Base-by-base conservation (phyloP, 1,140 invertebrate species). In the Leptinotarsa defecta region DNA sequence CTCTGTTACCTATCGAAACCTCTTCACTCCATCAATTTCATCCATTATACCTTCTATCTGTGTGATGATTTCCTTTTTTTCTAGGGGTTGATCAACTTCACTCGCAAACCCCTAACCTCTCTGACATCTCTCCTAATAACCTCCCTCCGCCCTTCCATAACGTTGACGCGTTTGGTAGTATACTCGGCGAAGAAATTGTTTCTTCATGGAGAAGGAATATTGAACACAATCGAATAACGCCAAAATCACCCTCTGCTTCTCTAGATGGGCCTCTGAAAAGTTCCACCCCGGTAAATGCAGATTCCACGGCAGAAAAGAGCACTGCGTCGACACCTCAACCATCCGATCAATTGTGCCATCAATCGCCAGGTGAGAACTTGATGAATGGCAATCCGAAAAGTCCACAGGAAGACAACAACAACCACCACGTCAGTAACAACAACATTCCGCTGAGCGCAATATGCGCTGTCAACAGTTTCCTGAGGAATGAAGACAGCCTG, bases 101-200 rank as follows among this genome's bases (percentile, higher is more conserved):
- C 81, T 76, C 81, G 81, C 83, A 81, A 77, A 74, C 79, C 80
- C 67, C 74, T 74, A 71, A 68, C 73, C 79, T 75, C 62, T 71
- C 76, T 68, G 43, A 68, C 27, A 77, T 74, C 88, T 87, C 88
- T 62, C 86, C 88, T 65, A 85, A 84, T 73, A 85, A 87, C 79
- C 86, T 89, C 71, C 88, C 89, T 27, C 90, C 89, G 61, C 86
- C 89, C 71, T 88, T 91, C 48, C 91, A 91, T 85, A 92, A 91
- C 83, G 91, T 92, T 80, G 91, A 92, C 84, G 88, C 89, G 34
- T 92, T 92, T 84, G 90, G 91, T 81, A 90, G 90, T 62, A 88
- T 93, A 76, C 87, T 93, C 74, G 92, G 92, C 81, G 92, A 94
- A 86, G 92, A 94, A 84, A 92, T 94, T 78, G 92, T 93, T 77